Evolutionary conservation across 2,113 vertebrate species (phyloP).

Genomic region (Coracopsis vasa): DNA sequence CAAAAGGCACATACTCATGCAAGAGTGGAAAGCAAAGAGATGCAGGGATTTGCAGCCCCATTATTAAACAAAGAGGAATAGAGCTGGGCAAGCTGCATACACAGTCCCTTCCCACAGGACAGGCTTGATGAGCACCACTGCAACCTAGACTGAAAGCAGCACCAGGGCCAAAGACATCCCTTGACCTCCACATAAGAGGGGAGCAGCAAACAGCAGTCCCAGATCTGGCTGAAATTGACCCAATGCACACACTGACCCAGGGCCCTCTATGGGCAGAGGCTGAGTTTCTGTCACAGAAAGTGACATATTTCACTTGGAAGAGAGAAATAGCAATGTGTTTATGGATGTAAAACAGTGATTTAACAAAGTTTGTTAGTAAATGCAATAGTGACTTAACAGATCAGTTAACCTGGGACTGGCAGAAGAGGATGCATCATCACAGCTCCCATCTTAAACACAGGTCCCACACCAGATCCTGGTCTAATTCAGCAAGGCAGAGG

Average conservation of each 20-base stretch:
- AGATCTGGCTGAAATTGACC: background rate
- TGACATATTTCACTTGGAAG: background rate
- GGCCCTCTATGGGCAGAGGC: background rate
- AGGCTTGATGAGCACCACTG: background rate
- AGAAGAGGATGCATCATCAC: rapidly evolving
- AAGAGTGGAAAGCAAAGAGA: background rate
- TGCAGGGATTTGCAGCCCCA: background rate
- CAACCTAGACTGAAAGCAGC: background rate
- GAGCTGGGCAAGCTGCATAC: background rate
- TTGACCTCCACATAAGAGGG: background rate
- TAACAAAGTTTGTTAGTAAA: background rate
- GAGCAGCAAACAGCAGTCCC: background rate
- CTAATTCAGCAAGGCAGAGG: background rate
- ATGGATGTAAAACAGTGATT: background rate
- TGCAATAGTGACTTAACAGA: background rate
- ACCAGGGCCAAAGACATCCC: background rate
- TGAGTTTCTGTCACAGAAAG: background rate
- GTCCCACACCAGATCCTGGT: too few species aligned
- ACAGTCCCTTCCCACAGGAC: background rate
- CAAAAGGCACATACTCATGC: background rate
- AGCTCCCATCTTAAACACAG: background rate
- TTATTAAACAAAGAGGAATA: background rate
- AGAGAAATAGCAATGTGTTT: background rate
- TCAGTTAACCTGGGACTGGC: background rate
- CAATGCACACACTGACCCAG: too few species aligned